A percentile compares a stretch with the other conserved stretches of the same genome.
These are phyloP conservation scores for Rhinoptilus africanus DNA, from an alignment of 2,113 vertebrate species.

Conservation along the genomic window DNA sequence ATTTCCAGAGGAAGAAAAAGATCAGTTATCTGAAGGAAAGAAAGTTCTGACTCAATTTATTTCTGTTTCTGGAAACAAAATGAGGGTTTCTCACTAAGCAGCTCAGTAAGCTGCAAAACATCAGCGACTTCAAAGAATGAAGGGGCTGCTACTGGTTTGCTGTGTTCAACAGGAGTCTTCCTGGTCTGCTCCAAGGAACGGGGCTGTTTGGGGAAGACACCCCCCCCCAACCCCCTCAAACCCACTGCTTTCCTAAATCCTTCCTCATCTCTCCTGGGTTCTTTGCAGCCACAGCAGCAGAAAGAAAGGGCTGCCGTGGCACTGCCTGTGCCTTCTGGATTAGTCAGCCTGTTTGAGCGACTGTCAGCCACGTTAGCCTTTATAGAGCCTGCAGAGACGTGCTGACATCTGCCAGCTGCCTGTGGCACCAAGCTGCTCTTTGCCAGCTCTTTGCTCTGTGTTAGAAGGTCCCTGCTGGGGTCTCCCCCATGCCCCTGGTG, in stretches of 20 bases:
- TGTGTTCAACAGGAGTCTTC: not conserved
- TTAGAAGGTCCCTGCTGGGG: not conserved
- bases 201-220: not conserved
- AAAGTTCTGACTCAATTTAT: constrained; percentile 19
- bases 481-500: not conserved
- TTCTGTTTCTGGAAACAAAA: constrained; percentile 45
- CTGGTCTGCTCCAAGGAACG: not conserved
- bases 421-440: not conserved
- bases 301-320: not conserved
- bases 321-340: not conserved
- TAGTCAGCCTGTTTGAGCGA: not conserved
- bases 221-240: not conserved
- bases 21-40: constrained; percentile 46
- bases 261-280: not conserved
- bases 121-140: not conserved
- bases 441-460: not conserved
- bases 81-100: not conserved
- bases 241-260: not conserved
- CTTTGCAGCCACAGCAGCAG: not conserved
- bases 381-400: accelerated
- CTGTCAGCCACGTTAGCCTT: not conserved
- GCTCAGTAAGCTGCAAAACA: not conserved
- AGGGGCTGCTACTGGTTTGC: not conserved
- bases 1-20: constrained; percentile 34
- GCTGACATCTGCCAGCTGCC: not conserved